Evolutionary conservation across 1,140 invertebrate genomes (phyloP).

Genomic region (Bombus picipes): DNA sequence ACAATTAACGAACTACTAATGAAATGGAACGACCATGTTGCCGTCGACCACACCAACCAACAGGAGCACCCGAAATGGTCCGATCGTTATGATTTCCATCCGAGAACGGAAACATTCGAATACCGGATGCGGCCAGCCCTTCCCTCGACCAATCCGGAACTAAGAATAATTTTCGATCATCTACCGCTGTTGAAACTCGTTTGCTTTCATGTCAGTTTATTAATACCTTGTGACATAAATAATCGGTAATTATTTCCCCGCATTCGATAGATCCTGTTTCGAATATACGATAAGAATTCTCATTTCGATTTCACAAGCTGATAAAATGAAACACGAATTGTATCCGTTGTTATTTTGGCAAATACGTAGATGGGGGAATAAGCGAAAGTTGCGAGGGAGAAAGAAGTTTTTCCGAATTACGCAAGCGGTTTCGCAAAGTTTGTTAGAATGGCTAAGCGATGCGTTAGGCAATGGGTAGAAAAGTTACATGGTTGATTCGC

Average conservation of each 20-base stretch:
- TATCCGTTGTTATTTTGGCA: neutral
- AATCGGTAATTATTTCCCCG: neutral
- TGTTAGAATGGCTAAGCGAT: neutral
- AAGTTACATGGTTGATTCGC: constrained; percentile 1
- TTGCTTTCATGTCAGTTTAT: neutral
- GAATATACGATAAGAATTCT: neutral
- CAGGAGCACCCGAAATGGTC: constrained; percentile 15
- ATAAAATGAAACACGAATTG: neutral
- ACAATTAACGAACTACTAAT: constrained; percentile 67
- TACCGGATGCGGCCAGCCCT: constrained; percentile 11
- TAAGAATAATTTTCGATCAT: constrained; percentile 22
- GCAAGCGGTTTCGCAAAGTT: neutral
- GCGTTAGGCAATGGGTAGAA: neutral
- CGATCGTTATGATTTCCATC: constrained; percentile 48
- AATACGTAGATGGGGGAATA: neutral
- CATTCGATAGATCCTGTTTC: neutral
- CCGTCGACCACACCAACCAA: neutral
- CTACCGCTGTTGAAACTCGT: neutral
- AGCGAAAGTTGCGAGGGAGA: neutral
- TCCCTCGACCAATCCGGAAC: neutral
- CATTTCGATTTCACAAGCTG: neutral
- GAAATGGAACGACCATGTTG: constrained; percentile 50
- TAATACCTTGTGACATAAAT: neutral
- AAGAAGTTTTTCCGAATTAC: neutral
- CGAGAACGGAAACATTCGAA: constrained; percentile 23